A percentile compares a stretch with the other conserved stretches of the same genome.
Evolutionary conservation across 2,113 vertebrate genomes (phyloP).

Genomic region (Heteronetta atricapilla): DNA sequence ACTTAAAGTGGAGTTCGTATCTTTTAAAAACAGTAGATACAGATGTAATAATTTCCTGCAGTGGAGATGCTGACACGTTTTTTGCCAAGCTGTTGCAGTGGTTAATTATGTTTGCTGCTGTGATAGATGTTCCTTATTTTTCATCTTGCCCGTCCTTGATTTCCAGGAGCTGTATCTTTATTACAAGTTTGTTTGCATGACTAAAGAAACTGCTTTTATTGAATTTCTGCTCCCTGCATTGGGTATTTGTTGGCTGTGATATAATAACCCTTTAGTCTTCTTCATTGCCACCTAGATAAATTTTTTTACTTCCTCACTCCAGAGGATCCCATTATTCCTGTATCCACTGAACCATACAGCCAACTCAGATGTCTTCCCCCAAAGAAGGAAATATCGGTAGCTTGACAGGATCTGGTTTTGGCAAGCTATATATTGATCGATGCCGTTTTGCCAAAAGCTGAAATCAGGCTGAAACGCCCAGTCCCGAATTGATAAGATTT

Average conservation of each 20-base stretch:
- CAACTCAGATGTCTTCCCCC: background rate
- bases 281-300: background rate
- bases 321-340: background rate
- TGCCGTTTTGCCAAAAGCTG: background rate
- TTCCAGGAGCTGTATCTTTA: background rate
- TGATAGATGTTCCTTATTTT: background rate
- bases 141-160: background rate
- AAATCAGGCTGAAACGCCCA: fast-evolving
- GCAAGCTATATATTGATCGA: background rate
- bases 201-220: background rate
- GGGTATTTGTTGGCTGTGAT: background rate
- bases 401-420: background rate
- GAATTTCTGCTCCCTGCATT: background rate
- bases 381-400: background rate
- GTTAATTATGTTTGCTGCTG: background rate
- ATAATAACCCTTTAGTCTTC: background rate
- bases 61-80: background rate
- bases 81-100: background rate
- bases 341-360: background rate
- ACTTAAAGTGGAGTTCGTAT: background rate
- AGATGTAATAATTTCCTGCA: background rate
- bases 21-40: fast-evolving
- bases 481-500: background rate
- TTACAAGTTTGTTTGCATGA: background rate
- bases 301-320: background rate